These are phyloP conservation scores for Troilus luridus DNA, from an alignment of 2,888 invertebrate species.

Conservation along the genomic window DNA sequence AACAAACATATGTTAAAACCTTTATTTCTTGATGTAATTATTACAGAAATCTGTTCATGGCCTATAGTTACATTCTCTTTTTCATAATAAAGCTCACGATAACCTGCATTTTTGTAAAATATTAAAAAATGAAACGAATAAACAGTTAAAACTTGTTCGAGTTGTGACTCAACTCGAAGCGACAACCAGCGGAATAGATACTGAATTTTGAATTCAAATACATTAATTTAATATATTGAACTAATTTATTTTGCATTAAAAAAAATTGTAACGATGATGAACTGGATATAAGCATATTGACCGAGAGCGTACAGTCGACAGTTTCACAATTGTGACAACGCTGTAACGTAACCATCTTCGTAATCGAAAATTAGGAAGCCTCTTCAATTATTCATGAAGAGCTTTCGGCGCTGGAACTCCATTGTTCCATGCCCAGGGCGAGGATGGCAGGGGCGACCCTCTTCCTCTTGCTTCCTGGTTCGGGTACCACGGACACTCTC, in stretches of 20 bases:
- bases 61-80: too few species aligned
- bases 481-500: background rate
- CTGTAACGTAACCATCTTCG: background rate
- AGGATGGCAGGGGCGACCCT: background rate
- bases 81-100: too few species aligned
- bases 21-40: too few species aligned
- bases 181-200: too few species aligned
- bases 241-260: background rate
- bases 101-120: too few species aligned
- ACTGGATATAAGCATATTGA: background rate
- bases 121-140: too few species aligned
- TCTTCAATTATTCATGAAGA: background rate
- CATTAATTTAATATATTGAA: background rate
- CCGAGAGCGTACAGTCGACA: background rate
- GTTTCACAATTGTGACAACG: constrained; percentile 5
- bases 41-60: too few species aligned
- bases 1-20: too few species aligned
- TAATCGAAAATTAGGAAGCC: constrained; percentile 3
- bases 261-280: background rate
- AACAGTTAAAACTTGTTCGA: too few species aligned
- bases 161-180: too few species aligned
- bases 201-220: too few species aligned
- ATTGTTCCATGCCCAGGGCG: background rate
- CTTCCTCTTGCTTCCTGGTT: background rate
- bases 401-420: background rate